phyloP scores from a whole-genome alignment of 2,888 invertebrate species.

The Ennomos erosarius region DNA sequence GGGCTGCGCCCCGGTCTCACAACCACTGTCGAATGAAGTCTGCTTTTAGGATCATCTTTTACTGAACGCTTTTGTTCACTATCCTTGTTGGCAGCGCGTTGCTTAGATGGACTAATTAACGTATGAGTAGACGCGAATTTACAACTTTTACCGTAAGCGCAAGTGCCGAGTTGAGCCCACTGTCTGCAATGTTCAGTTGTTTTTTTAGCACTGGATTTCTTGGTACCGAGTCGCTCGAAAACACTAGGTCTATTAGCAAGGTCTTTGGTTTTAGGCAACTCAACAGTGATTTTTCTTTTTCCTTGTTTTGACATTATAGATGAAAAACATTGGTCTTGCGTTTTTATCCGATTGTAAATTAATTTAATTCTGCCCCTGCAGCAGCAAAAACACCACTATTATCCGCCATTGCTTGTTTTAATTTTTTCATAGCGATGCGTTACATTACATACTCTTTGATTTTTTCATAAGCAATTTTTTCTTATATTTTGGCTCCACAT shows the following conservation, averaged over 20 bases:
- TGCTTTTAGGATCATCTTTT: conserved; percentile 87
- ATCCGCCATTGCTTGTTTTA: conserved; percentile 60
- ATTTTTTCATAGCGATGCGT: too few species aligned
- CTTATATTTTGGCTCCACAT: too few species aligned
- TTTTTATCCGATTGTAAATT: conserved; percentile 54
- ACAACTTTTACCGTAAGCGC: conserved; percentile 91
- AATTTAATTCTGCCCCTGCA: conserved; percentile 56
- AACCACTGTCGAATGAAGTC: conserved; percentile 87
- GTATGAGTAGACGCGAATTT: conserved; percentile 91
- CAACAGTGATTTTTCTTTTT: conserved; percentile 92
- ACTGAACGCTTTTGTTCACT: conserved; percentile 78
- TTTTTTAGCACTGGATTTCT: conserved; percentile 86
- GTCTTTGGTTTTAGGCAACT: conserved; percentile 89
- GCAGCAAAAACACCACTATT: conserved; percentile 28
- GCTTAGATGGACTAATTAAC: conserved; percentile 90
- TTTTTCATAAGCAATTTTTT: too few species aligned
- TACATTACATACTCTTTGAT: too few species aligned
- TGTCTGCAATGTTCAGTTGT: conserved; percentile 90
- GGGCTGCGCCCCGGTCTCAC: conserved; percentile 85
- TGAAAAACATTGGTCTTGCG: conserved; percentile 77
- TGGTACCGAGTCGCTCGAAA: conserved; percentile 92
- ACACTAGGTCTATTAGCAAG: conserved; percentile 90
- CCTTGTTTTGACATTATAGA: conserved; percentile 87
- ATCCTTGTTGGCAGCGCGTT: conserved; percentile 88
- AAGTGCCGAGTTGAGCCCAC: conserved; percentile 91